Evolutionary conservation across 2,113 vertebrate genomes (phyloP), one percentile per base, ranked within the genome.

Genomic region (Eptesicus fuscus): DNA sequence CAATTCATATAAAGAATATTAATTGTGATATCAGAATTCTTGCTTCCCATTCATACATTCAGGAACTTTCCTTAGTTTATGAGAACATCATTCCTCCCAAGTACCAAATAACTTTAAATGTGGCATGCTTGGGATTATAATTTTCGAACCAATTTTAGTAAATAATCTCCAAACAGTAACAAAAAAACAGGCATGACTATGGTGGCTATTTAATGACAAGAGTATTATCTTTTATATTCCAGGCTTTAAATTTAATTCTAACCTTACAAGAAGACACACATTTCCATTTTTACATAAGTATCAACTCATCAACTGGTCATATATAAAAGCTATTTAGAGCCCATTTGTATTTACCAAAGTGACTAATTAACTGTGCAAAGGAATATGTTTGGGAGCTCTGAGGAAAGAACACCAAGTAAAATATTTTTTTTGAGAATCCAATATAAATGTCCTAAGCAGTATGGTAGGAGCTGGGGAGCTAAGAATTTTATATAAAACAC

Each of bases 1-100:
- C 23, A 96, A 97, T 92, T 78, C 63, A 95, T 16, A 96, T 35
- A 91, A 86, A 83, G 47, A 93, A 47, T 77, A 92, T 96, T 97
- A 97, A 84, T 69, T 95, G 32, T 74, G 47, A 69, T n/a, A 77
- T 25, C 70, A 94, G 47, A 91, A 80, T 87, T 35, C 88, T 83
- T 69, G 51, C 25, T 95, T 73, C 30, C 59, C 56, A 49, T 90
- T 84, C 76, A 88, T 22, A 93, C 25, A 51, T 63, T 93, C 73
- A 84, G 35, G n/a, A 70, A 73, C 10, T 74, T 78, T 74, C 83
- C 69, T 87, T 65, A 25, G 9, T 47, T 95, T 87, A 71, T 22
- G 51, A 63, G 49, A 92, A 69, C 63, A 77, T 59, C 56, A 78
- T 8, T 89, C 20, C 10, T 91, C 53, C 65, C 17, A 83, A 76